Percentiles rank a stretch among this genome's conserved stretches.
phyloP scores from a whole-genome alignment of 2,888 invertebrate genomes.

The Melitaea athalia region DNA sequence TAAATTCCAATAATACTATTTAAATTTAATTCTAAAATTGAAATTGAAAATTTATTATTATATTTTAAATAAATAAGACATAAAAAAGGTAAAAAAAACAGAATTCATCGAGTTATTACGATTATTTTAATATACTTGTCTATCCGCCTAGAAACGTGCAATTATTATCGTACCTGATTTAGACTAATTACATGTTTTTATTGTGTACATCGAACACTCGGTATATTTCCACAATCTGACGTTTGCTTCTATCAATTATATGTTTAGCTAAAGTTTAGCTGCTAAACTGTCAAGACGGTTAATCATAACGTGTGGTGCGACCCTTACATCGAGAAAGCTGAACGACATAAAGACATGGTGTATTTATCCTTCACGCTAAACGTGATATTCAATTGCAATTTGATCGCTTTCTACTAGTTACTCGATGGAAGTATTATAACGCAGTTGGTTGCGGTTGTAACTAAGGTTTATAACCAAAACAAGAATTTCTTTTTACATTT shows the following conservation, averaged over 20 bases:
- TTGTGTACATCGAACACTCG: constrained; percentile 7
- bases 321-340: constrained; percentile 54
- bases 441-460: constrained; percentile 2
- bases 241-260: constrained; percentile 15
- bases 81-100: too few species aligned
- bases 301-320: constrained; percentile 15
- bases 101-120: background rate
- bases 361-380: constrained; percentile 53
- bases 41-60: background rate
- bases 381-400: constrained; percentile 64
- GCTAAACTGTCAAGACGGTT: constrained; percentile 18
- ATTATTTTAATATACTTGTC: background rate
- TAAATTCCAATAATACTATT: constrained; percentile 1
- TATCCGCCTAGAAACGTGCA: constrained; percentile 1
- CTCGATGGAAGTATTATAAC: constrained; percentile 38
- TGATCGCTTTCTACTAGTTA: constrained; percentile 59
- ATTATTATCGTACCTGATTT: background rate
- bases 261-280: constrained; percentile 9
- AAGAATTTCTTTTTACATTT: background rate
- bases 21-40: background rate
- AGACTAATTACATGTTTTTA: constrained; percentile 10
- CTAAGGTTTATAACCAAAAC: background rate
- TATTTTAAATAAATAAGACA: too few species aligned
- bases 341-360: constrained; percentile 49
- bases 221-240: constrained; percentile 6